A percentile compares a stretch with the other conserved stretches of the same genome.
Evolutionary conservation across 2,113 vertebrate genomes (phyloP).

Genomic region (Gulo gulo): DNA sequence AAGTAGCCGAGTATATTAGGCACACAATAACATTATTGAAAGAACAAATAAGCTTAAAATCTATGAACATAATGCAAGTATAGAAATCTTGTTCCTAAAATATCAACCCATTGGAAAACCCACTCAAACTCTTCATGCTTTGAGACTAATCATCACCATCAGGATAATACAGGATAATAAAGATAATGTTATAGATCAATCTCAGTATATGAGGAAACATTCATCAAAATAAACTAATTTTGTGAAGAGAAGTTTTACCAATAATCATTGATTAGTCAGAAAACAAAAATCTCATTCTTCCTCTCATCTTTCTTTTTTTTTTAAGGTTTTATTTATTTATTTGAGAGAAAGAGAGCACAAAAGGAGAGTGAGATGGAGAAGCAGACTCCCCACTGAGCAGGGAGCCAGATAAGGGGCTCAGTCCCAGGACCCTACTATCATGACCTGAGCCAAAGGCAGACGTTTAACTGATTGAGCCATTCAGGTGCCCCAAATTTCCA

Average conservation of each 20-base stretch:
- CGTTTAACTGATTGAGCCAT: too few species aligned
- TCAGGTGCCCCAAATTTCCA: not conserved
- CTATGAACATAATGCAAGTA: not conserved
- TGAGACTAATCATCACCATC: not conserved
- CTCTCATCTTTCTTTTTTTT: not conserved
- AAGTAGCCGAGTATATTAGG: not conserved
- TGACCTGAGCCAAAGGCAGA: too few species aligned
- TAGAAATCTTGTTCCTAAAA: not conserved
- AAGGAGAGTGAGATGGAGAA: too few species aligned
- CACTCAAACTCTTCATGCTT: not conserved
- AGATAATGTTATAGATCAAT: not conserved
- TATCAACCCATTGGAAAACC: not conserved
- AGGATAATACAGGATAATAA: not conserved
- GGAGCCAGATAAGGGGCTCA: too few species aligned
- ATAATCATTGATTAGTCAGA: not conserved
- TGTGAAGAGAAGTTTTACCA: not conserved
- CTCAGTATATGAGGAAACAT: not conserved
- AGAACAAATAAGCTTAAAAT: slow-evolving; percentile 4
- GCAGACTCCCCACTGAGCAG: too few species aligned
- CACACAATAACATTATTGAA: not conserved
- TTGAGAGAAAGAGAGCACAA: too few species aligned
- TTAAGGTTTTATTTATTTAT: too few species aligned
- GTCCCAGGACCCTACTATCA: too few species aligned
- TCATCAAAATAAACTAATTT: not conserved
- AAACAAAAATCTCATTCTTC: not conserved